phyloP scores from a whole-genome alignment of 2,797 vertebrate genomes.

The Leptodactylus fallax region DNA sequence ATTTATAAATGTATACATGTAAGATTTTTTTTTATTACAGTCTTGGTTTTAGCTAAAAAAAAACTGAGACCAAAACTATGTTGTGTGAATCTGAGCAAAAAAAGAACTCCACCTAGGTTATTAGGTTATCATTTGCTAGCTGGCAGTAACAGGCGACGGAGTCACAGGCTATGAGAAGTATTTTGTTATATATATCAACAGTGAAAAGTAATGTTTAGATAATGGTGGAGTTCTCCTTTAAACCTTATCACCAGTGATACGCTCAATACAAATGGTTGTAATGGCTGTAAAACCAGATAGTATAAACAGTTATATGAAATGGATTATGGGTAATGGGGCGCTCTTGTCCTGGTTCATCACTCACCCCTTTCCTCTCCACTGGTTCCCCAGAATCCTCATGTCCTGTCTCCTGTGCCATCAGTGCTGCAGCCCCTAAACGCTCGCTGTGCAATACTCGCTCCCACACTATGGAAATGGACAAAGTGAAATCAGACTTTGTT shows the following conservation, averaged over 20 bases:
- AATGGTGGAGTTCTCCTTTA: neutral
- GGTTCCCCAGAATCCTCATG: conserved; percentile 18
- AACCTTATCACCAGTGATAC: neutral
- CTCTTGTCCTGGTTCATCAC: neutral
- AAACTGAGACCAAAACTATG: too few relatives aligned
- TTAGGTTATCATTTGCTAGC: too few relatives aligned
- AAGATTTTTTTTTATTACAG: too few relatives aligned
- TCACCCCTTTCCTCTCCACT: conserved; percentile 54
- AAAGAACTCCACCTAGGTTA: too few relatives aligned
- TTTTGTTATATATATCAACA: too few relatives aligned
- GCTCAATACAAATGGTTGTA: too few relatives aligned
- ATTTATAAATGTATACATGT: too few relatives aligned
- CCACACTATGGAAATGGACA: conserved; percentile 12
- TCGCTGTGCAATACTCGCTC: neutral
- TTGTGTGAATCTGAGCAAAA: too few relatives aligned
- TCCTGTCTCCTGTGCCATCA: conserved; percentile 28
- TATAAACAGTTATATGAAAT: neutral
- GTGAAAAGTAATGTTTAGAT: too few relatives aligned
- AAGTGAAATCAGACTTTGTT: conserved; percentile 40
- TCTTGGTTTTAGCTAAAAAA: too few relatives aligned
- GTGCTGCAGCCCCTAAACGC: neutral
- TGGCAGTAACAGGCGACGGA: too few relatives aligned
- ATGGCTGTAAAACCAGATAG: neutral
- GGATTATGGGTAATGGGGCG: neutral
- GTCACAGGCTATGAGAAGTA: too few relatives aligned